phyloP scores from a whole-genome alignment of 2,888 invertebrate genomes.

The Philaethria dido region DNA sequence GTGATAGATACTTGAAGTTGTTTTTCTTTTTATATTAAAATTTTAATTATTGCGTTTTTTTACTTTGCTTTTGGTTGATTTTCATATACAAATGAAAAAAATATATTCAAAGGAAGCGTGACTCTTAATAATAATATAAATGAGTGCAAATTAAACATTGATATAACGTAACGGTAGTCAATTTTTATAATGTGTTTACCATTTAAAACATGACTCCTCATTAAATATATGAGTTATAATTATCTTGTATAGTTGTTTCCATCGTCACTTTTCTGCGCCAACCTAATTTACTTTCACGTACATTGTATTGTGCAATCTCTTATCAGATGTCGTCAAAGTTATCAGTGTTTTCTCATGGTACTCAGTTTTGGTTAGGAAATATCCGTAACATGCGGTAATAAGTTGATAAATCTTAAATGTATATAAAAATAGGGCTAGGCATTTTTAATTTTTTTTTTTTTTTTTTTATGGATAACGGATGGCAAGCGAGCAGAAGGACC shows the following conservation, averaged over 20 bases:
- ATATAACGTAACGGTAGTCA: background rate
- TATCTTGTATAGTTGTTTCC: slow-evolving; percentile 2
- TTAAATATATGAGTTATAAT: slow-evolving; percentile 16
- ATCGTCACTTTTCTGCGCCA: background rate
- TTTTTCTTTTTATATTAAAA: no score
- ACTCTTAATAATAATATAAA: background rate
- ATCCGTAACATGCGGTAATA: no score
- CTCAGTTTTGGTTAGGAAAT: background rate
- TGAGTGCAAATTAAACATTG: background rate
- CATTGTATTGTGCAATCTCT: slow-evolving; percentile 9
- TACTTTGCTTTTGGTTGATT: no score
- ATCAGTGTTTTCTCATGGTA: slow-evolving; percentile 18
- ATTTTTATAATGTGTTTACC: background rate
- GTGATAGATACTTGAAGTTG: no score
- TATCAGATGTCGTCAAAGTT: slow-evolving; percentile 18
- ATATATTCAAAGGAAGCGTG: background rate
- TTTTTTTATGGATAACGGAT: no score
- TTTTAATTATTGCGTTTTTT: no score
- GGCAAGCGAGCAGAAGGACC: no score
- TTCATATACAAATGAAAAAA: no score
- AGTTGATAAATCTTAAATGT: no score
- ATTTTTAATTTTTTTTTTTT: no score
- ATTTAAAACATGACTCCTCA: slow-evolving; percentile 1
- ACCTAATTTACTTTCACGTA: slow-evolving; percentile 11
- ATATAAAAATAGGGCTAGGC: no score